phyloP scores from a whole-genome alignment of 1,140 invertebrate species.

The Saccostrea glomerata region DNA sequence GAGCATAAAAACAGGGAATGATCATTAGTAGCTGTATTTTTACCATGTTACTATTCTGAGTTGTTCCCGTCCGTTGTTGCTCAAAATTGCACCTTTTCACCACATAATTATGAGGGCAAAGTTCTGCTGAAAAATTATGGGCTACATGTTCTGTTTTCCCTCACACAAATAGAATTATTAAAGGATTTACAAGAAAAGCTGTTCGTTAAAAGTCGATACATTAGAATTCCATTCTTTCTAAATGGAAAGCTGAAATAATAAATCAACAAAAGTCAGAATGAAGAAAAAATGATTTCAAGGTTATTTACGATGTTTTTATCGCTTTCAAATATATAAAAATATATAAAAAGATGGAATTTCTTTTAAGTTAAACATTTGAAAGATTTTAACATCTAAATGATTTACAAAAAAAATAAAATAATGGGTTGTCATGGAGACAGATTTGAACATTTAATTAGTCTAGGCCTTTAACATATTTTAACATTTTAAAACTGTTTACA shows the following conservation, averaged over 20 bases:
- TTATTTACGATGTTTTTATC: constrained; percentile 15
- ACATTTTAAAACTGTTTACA: no score
- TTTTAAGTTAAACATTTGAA: no score
- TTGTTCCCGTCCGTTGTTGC: no score
- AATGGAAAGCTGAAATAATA: constrained; percentile 15
- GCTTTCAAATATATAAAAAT: neutral
- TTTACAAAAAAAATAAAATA: no score
- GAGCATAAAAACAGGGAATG: no score
- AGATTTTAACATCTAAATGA: no score
- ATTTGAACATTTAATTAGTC: no score
- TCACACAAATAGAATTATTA: constrained; percentile 1
- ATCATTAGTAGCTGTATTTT: no score
- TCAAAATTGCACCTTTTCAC: no score
- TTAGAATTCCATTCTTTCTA: neutral
- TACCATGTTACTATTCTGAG: no score
- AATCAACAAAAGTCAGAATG: constrained; percentile 10
- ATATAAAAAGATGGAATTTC: neutral
- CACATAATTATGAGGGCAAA: neutral
- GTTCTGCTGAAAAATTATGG: constrained; percentile 3
- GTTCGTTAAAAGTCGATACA: neutral
- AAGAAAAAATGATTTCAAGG: neutral
- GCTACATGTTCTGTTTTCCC: neutral
- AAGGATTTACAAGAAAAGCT: constrained; percentile 31
- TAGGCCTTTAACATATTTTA: no score
- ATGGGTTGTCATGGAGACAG: no score